Evolutionary conservation across 2,113 vertebrate genomes (phyloP).

Genomic region (Hippocampus guttulatus): DNA sequence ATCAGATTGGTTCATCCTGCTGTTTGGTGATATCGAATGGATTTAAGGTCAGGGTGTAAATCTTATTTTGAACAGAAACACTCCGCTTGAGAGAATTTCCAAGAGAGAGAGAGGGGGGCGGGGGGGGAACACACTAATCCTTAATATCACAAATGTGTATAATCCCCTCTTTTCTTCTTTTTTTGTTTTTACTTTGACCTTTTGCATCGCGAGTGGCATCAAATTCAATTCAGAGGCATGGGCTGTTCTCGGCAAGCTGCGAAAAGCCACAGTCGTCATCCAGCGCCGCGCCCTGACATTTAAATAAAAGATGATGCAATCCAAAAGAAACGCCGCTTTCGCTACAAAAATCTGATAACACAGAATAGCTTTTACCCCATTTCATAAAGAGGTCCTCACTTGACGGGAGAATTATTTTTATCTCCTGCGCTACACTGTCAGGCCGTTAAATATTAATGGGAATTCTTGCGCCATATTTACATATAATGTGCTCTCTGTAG

Average conservation of each 20-base stretch:
- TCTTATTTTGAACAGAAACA: constrained; percentile 13
- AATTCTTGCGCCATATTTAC: constrained; percentile 52
- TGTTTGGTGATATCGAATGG: constrained; percentile 19
- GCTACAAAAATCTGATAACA: constrained; percentile 68
- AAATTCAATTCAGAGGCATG: constrained; percentile 27
- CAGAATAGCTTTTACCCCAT: constrained; percentile 64
- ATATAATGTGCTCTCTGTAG: constrained; percentile 45
- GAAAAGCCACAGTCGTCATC: constrained; percentile 56
- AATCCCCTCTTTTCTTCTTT: constrained; percentile 24
- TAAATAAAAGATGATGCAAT: constrained; percentile 72
- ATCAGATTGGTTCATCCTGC: neutral
- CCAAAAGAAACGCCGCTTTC: constrained; percentile 54
- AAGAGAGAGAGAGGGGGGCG: neutral
- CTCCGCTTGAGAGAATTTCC: neutral
- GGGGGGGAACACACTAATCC: neutral
- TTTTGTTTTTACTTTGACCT: constrained; percentile 42
- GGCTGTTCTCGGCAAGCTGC: constrained; percentile 46
- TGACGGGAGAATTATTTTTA: constrained; percentile 59
- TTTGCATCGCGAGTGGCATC: constrained; percentile 45
- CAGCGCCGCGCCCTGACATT: constrained; percentile 64
- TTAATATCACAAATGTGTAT: constrained; percentile 1
- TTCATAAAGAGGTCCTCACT: constrained; percentile 52
- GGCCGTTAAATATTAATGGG: constrained; percentile 60
- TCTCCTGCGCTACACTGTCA: constrained; percentile 35
- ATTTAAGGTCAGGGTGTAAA: constrained; percentile 16